Evolutionary conservation across 2,888 invertebrate genomes (phyloP).

Genomic region (Caenorhabditis plicata): DNA sequence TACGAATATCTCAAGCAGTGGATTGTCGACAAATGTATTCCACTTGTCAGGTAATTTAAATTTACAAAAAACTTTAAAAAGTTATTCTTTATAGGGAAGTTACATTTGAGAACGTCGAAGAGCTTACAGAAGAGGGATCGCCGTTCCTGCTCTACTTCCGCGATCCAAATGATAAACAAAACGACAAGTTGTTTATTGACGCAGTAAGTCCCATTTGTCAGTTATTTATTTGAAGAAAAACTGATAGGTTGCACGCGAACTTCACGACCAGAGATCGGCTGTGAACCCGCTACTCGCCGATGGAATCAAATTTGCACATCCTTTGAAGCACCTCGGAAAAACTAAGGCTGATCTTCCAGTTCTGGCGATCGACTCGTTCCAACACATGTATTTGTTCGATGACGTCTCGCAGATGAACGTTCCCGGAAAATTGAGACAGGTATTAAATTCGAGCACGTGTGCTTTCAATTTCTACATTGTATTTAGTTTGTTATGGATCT

Average conservation of each 20-base stretch:
- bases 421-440: constrained; percentile 60
- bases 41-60: constrained; percentile 82
- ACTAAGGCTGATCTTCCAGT: constrained; percentile 79
- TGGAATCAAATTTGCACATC: constrained; percentile 93
- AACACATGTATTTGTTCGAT: constrained; percentile 97
- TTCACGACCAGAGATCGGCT: constrained; percentile 85
- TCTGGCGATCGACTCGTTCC: constrained; percentile 95
- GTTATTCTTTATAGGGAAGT: constrained; percentile 69
- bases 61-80: too few species aligned
- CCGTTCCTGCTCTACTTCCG: constrained; percentile 97
- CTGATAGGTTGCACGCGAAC: constrained; percentile 76
- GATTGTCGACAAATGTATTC: constrained; percentile 90
- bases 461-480: too few species aligned
- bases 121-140: constrained; percentile 76
- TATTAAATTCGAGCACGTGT: too few species aligned
- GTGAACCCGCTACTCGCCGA: constrained; percentile 97
- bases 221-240: too few species aligned
- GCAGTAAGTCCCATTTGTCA: too few species aligned
- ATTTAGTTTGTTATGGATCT: constrained; percentile 78
- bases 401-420: constrained; percentile 72
- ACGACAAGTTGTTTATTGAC: constrained; percentile 83
- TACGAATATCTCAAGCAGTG: constrained; percentile 81
- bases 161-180: constrained; percentile 79
- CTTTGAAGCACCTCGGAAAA: constrained; percentile 73
- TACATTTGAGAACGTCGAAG: constrained; percentile 97